These are phyloP conservation scores for Perognathus longimembris DNA, from an alignment of 2,113 vertebrate species.

Conservation along the genomic window DNA sequence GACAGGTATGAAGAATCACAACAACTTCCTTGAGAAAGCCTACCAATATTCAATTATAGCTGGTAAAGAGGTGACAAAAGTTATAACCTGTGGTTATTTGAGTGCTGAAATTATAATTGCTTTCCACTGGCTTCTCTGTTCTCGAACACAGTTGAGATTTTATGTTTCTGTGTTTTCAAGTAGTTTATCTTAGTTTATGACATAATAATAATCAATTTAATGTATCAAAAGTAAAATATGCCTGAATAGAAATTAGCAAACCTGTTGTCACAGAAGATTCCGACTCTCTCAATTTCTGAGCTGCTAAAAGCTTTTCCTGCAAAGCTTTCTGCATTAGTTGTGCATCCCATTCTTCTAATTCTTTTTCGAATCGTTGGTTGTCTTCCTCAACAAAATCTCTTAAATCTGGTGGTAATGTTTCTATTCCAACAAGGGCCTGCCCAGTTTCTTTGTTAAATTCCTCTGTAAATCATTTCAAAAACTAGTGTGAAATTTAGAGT, in stretches of 20 bases:
- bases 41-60: background rate
- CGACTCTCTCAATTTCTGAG: conserved; percentile 85
- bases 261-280: conserved; percentile 87
- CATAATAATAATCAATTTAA: background rate
- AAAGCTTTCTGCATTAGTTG: conserved; percentile 93
- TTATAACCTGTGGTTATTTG: background rate
- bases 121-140: background rate
- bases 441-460: conserved; percentile 97
- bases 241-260: conserved; percentile 71
- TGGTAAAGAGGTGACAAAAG: background rate
- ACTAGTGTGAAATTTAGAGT: conserved; percentile 63
- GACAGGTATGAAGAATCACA: background rate
- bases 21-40: background rate
- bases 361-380: conserved; percentile 95
- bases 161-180: background rate
- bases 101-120: background rate
- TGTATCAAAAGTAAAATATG: background rate
- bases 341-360: conserved; percentile 94
- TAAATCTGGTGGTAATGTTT: conserved; percentile 95
- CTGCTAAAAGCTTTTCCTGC: conserved; percentile 91
- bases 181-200: background rate
- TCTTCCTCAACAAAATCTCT: conserved; percentile 96
- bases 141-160: background rate
- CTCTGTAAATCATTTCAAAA: conserved; percentile 86
- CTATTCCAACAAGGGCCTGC: conserved; percentile 94